Evolutionary conservation across 2,888 invertebrate species (phyloP).

Genomic region (Xiphydria camelus): DNA sequence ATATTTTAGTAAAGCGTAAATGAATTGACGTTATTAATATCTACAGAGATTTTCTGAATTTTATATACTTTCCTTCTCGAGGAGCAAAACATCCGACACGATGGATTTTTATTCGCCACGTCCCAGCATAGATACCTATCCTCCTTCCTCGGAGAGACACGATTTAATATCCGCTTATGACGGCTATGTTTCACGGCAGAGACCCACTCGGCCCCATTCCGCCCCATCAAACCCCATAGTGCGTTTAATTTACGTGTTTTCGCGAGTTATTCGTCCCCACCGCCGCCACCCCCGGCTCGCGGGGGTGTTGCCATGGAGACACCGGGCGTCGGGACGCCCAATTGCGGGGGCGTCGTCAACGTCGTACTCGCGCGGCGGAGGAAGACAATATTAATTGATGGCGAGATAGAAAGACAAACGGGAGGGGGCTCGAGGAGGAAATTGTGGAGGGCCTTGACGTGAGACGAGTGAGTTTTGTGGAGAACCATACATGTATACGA

Average conservation of each 20-base stretch:
- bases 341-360: conserved; percentile 38
- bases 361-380: conserved; percentile 33
- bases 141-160: no score
- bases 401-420: conserved; percentile 16
- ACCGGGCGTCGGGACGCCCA: conserved; percentile 46
- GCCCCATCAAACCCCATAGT: conserved; percentile 53
- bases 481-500: no score
- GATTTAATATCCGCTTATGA: conserved; percentile 50
- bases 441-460: not conserved
- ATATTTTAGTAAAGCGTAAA: no score
- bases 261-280: conserved; percentile 54
- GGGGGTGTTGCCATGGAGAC: conserved; percentile 50
- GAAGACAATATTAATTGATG: conserved; percentile 42
- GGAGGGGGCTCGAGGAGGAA: not conserved
- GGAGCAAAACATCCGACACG: no score
- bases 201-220: conserved; percentile 47
- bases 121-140: no score
- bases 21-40: no score
- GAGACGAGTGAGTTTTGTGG: no score
- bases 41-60: no score
- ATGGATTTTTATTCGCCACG: conserved; percentile 28
- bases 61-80: no score
- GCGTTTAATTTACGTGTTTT: conserved; percentile 57
- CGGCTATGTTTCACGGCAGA: conserved; percentile 44
- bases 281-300: conserved; percentile 24